These are phyloP conservation scores for Prionailurus viverrinus DNA, from an alignment of 2,113 vertebrate genomes.

Conservation along the genomic window DNA sequence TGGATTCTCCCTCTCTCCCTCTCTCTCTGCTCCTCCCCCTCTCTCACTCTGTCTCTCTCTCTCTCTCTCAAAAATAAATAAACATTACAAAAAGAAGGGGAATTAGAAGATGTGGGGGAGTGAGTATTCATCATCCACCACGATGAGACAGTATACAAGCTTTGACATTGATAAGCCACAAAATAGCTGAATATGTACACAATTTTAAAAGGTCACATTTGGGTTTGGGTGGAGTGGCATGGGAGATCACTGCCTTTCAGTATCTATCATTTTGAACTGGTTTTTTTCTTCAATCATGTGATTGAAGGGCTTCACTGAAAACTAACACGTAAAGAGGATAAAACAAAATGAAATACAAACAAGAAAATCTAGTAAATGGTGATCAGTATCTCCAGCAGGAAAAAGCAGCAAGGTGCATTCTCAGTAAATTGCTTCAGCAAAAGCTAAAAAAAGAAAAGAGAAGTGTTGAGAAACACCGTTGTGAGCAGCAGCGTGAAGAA, in stretches of 20 bases:
- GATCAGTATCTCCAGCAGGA: too few relatives aligned
- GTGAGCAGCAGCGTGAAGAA: not conserved
- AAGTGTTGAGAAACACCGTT: not conserved
- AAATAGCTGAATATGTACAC: rapidly evolving
- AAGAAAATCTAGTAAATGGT: not conserved
- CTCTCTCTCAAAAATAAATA: too few relatives aligned
- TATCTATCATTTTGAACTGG: not conserved
- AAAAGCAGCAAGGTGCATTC: not conserved
- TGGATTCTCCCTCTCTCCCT: too few relatives aligned
- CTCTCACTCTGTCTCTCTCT: too few relatives aligned
- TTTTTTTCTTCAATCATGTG: not conserved
- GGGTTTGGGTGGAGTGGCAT: not conserved
- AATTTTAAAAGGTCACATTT: not conserved
- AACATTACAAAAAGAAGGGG: not conserved
- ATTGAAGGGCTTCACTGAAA: not conserved
- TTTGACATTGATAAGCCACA: not conserved
- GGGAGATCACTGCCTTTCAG: not conserved
- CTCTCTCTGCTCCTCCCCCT: too few relatives aligned
- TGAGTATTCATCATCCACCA: rapidly evolving
- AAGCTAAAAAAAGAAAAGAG: not conserved
- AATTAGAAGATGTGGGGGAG: not conserved
- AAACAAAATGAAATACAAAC: not conserved
- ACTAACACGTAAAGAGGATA: not conserved
- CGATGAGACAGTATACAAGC: too few relatives aligned
- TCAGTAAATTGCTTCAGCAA: not conserved